These are phyloP conservation scores for Coregonus sp. DNA, from an alignment of 2,797 vertebrate species.

Conservation along the genomic window DNA sequence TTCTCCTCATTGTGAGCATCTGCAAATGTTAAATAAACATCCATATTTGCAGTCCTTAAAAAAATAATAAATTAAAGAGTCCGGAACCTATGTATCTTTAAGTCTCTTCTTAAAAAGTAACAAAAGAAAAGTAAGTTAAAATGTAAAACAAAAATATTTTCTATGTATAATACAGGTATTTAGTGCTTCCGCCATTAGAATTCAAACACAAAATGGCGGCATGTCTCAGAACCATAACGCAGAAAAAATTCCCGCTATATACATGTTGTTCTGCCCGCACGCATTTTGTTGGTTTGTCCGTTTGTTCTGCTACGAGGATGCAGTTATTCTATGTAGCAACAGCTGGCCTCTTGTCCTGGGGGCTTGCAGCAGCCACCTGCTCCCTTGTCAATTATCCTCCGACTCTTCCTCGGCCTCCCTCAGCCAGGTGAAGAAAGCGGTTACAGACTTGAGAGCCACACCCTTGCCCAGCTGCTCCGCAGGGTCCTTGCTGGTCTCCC, in stretches of 20 bases:
- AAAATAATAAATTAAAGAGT: conserved; percentile 99
- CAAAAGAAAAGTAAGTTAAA: conserved; percentile 81
- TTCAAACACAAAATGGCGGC: conserved; percentile 79
- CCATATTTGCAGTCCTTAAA: conserved; percentile 94
- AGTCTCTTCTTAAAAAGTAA: conserved; percentile 94
- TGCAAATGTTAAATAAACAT: conserved; percentile 98
- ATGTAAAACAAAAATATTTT: conserved; percentile 98
- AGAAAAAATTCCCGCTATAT: conserved; percentile 77
- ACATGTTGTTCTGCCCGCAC: conserved; percentile 74
- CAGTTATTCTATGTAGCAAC: conserved; percentile 67
- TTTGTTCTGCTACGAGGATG: conserved; percentile 61
- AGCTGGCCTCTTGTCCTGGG: conserved; percentile 82
- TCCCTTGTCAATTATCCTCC: conserved; percentile 91
- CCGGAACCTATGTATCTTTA: conserved; percentile 85
- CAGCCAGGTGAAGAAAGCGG: conserved; percentile 96
- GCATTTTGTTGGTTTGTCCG: conserved; percentile 66
- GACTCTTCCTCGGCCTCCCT: conserved; percentile 97
- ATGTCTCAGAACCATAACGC: conserved; percentile 83
- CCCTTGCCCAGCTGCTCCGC: conserved; percentile 93
- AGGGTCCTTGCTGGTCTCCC: conserved; percentile 94
- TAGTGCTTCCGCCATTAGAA: conserved; percentile 87
- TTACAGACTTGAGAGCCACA: conserved; percentile 94
- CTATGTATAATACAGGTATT: conserved; percentile 97
- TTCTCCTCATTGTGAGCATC: conserved; percentile 88
- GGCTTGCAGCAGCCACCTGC: conserved; percentile 78